These are phyloP conservation scores for Kobus ellipsiprymnus DNA, from an alignment of 2,113 vertebrate species.

Conservation along the genomic window DNA sequence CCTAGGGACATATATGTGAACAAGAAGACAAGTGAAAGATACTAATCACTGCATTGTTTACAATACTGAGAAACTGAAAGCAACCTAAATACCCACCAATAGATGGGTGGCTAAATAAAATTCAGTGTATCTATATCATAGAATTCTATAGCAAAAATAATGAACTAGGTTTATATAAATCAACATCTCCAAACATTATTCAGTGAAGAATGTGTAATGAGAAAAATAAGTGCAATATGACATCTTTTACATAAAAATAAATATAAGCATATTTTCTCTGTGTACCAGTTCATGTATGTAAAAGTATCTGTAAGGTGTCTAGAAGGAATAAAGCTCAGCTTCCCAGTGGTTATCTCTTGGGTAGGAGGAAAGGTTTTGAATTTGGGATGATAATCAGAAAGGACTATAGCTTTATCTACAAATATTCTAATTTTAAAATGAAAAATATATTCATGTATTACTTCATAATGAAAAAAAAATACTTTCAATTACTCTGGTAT, in stretches of 20 bases:
- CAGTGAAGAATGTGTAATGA: neutral
- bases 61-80: neutral
- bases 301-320: neutral
- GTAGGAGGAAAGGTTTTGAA: neutral
- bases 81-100: neutral
- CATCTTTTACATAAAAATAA: neutral
- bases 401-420: neutral
- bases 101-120: neutral
- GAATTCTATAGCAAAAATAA: neutral
- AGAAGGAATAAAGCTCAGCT: neutral
- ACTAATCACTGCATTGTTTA: neutral
- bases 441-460: neutral
- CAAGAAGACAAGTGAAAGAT: neutral
- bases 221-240: neutral
- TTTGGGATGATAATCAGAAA: neutral
- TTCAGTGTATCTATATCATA: neutral
- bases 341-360: neutral
- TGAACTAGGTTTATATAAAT: neutral
- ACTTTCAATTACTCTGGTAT: neutral
- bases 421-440: neutral
- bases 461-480: neutral
- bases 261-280: neutral
- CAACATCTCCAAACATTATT: neutral
- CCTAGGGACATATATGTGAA: neutral
- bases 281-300: neutral